Conservation (phyloP, 2,888 invertebrate genomes). For the Thelaira solivaga region DNA sequence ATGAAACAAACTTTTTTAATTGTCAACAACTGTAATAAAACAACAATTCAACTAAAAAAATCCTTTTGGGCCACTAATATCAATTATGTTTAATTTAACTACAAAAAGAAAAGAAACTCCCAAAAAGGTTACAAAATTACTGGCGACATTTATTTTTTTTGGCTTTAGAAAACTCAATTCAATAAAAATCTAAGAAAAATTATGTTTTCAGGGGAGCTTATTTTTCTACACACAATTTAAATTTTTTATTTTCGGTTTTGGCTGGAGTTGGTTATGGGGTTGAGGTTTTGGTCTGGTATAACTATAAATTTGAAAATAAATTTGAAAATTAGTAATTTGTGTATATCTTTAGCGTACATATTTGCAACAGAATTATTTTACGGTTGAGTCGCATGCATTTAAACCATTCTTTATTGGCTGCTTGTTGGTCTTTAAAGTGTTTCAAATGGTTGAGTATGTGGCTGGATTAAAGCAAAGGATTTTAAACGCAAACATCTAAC, state of each 20-base stretch:
- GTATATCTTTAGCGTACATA: constrained; percentile 36
- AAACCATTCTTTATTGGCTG: constrained; percentile 62
- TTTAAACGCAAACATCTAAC: background rate
- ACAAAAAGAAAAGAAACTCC: background rate
- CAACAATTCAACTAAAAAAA: constrained; percentile 7
- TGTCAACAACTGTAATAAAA: constrained; percentile 24
- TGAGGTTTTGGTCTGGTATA: constrained; percentile 9
- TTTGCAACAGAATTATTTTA: constrained; percentile 39
- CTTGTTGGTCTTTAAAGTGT: background rate
- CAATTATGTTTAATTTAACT: constrained; percentile 58
- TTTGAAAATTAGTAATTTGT: constrained; percentile 56
- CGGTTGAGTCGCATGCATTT: constrained; percentile 61
- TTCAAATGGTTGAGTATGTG: background rate
- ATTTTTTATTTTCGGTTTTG: constrained; percentile 1
- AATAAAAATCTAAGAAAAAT: constrained; percentile 13
- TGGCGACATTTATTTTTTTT: constrained; percentile 58
- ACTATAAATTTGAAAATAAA: constrained; percentile 50
- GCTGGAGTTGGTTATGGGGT: background rate
- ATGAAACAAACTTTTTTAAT: constrained; percentile 45
- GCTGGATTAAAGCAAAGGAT: constrained; percentile 18
- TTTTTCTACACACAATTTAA: background rate
- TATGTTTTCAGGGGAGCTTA: background rate
- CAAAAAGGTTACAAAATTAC: constrained; percentile 18
- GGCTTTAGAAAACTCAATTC: too few species aligned
- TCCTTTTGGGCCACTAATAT: constrained; percentile 52